Conservation (phyloP, 2,888 invertebrate genomes). For the Eugnorisma glareosa region DNA sequence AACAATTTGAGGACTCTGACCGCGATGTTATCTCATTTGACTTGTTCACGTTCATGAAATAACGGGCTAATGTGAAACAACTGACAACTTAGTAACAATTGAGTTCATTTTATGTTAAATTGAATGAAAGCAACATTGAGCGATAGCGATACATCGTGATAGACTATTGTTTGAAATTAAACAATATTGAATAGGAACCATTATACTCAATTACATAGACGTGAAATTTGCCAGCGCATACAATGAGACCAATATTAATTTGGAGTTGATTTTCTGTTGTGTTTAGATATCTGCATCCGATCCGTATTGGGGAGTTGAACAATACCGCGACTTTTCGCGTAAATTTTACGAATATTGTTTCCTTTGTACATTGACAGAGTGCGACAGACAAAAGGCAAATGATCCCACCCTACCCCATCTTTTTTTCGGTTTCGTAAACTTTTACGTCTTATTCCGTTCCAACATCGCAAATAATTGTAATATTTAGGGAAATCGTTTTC, state of each 20-base stretch:
- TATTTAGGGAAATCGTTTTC: slow-evolving; percentile 43
- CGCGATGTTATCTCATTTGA: slow-evolving; percentile 3
- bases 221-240: not conserved
- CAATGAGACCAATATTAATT: slow-evolving; percentile 27
- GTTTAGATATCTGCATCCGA: slow-evolving; percentile 48
- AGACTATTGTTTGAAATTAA: slow-evolving; percentile 5
- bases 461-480: slow-evolving; percentile 54
- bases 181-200: not conserved
- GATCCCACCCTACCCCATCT: slow-evolving; percentile 41
- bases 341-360: slow-evolving; percentile 72
- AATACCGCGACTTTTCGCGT: slow-evolving; percentile 66
- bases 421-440: slow-evolving; percentile 47
- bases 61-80: slow-evolving; percentile 7
- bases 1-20: slow-evolving; percentile 36
- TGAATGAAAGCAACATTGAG: not conserved
- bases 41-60: slow-evolving; percentile 22
- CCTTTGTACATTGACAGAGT: slow-evolving; percentile 65
- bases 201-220: not conserved
- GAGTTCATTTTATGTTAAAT: too few species aligned
- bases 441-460: slow-evolving; percentile 40
- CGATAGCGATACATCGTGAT: not conserved
- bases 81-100: not conserved
- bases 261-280: slow-evolving; percentile 64
- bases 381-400: slow-evolving; percentile 65
- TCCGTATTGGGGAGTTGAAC: slow-evolving; percentile 64